Evolutionary conservation across 2,888 invertebrate genomes (phyloP).

Genomic region (Conchocele bisecta): DNA sequence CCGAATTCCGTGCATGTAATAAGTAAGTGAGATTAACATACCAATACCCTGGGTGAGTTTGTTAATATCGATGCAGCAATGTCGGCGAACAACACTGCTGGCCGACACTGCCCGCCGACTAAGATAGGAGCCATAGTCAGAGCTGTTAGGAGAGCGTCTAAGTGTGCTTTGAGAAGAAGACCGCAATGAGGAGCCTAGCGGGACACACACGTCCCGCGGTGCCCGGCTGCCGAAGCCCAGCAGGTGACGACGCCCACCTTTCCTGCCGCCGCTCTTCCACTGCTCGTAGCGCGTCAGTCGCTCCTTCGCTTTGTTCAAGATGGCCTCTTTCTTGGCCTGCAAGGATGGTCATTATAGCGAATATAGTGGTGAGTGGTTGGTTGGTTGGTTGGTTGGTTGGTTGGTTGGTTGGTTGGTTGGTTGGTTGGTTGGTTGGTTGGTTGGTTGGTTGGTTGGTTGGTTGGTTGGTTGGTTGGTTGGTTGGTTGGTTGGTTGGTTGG

Average conservation of each 20-base stretch:
- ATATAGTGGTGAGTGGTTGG: no score
- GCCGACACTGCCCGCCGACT: conserved; percentile 78
- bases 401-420: no score
- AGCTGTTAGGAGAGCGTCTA: conserved; percentile 76
- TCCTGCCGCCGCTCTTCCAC: conserved; percentile 71
- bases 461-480: no score
- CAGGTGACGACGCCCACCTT: conserved; percentile 75
- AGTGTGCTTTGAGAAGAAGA: conserved; percentile 79
- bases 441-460: no score
- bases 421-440: no score
- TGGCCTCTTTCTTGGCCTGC: conserved; percentile 74
- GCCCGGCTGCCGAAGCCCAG: conserved; percentile 79
- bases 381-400: no score
- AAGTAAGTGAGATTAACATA: conserved; percentile 57
- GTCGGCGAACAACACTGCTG: conserved; percentile 78
- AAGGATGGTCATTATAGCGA: no score
- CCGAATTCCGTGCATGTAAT: no score
- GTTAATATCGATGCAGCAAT: conserved; percentile 79
- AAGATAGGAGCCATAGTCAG: conserved; percentile 77
- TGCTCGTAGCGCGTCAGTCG: conserved; percentile 77
- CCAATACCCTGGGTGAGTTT: conserved; percentile 73
- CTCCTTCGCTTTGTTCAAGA: conserved; percentile 73
- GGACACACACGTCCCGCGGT: conserved; percentile 78
- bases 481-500: no score
- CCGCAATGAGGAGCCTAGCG: conserved; percentile 73